Evolutionary conservation across 2,888 invertebrate species (phyloP), one percentile per base, ranked within the genome.

Genomic region (Andrena dorsata): DNA sequence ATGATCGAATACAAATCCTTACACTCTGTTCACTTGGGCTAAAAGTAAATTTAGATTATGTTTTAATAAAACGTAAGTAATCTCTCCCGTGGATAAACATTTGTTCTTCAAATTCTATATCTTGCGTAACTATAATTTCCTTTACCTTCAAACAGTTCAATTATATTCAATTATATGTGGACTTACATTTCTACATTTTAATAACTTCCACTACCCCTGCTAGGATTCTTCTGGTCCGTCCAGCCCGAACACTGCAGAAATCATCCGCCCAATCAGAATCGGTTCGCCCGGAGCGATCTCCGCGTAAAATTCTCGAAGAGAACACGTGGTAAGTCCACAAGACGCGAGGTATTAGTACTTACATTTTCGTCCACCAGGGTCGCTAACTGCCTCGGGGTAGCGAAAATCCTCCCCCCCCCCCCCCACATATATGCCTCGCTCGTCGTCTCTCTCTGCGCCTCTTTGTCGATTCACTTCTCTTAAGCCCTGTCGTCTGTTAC

Each of bases 211-310:
- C 2, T 8, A 32, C 32, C 32, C 32, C 7, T 32, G 8, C 2
- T 32, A 32, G 32, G 8, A 32, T 32, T 32, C 32, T 28, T 32
- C 2, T 13, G 28, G 1, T 13, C 20, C 20, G 4, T 41, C 60
- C 56, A 61, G 66, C 64, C 30, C 23, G 77, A 23, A 47, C n/a
- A 63, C 51, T 60, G 51, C 20, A 53, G 64, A 73, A 81, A 86
- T 80, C 72, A 76, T 76, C 70, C 66, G 63, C 79, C 75, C 76
- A 85, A 82, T 83, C 79, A 66, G 80, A 86, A 61, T 65, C 82
- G 69, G 76, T 71, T 63, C 47, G 72, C 64, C 76, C 79, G 82
- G 81, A 86, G 79, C 84, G 77, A 72, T 84, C 35, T 10, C 10
- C 35, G 10, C 60, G 58, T 69, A 81, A 83, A 77, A 80, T 71